phyloP scores from a whole-genome alignment of 1,140 invertebrate species.

The Drosophila kepulauana region DNA sequence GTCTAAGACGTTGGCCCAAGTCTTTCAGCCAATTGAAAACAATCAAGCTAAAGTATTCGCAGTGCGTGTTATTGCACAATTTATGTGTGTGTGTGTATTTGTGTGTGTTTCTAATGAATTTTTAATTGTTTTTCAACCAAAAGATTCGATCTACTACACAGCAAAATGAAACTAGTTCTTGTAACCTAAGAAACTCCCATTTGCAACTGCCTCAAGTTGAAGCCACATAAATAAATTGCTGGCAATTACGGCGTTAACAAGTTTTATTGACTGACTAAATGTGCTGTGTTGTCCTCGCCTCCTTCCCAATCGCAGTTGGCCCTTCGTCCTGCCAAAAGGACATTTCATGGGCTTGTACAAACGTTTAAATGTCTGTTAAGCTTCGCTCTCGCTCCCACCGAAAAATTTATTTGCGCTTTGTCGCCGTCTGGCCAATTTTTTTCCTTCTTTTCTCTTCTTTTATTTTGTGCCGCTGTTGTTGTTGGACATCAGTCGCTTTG shows the following conservation, averaged over 20 bases:
- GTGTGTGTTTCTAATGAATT: constrained; percentile 68
- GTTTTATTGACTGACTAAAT: constrained; percentile 83
- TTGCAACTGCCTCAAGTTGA: constrained; percentile 13
- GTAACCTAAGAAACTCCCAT: constrained; percentile 1
- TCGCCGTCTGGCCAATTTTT: constrained; percentile 76
- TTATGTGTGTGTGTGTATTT: constrained; percentile 41
- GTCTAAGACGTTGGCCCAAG: constrained; percentile 16
- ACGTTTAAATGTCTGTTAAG: constrained; percentile 77
- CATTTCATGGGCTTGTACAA: constrained; percentile 81
- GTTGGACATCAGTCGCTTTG: constrained; percentile 27
- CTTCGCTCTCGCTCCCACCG: constrained; percentile 14
- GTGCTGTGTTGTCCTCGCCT: constrained; percentile 39
- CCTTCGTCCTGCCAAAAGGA: constrained; percentile 54
- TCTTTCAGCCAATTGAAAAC: constrained; percentile 65
- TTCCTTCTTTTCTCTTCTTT: constrained; percentile 2
- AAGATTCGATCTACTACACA: constrained; percentile 57
- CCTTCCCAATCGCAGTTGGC: constrained; percentile 7
- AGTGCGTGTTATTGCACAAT: constrained; percentile 59
- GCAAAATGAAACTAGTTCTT: constrained; percentile 51
- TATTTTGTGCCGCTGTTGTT: constrained; percentile 16
- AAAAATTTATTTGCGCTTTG: constrained; percentile 80
- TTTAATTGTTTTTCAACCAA: constrained; percentile 69
- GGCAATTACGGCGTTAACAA: constrained; percentile 82
- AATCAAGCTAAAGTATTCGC: constrained; percentile 62
- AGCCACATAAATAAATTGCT: constrained; percentile 77